Evolutionary conservation across 2,797 vertebrate species (phyloP).

Genomic region (Fratercula arctica): DNA sequence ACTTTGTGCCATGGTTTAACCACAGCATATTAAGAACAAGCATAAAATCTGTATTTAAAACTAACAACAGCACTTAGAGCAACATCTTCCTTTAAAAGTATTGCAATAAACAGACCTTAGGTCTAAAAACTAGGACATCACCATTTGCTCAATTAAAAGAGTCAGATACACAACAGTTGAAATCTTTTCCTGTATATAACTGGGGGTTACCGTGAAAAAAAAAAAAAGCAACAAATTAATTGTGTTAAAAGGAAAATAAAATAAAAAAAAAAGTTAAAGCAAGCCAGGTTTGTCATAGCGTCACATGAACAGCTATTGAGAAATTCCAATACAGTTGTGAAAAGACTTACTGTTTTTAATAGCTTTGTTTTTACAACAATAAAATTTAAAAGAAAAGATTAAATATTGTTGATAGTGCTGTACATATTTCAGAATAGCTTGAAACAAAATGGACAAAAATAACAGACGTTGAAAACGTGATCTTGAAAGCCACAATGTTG

Average conservation of each 20-base stretch:
- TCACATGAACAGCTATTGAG: slow-evolving; percentile 77
- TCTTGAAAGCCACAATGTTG: slow-evolving; percentile 48
- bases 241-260: slow-evolving; percentile 60
- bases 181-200: slow-evolving; percentile 77
- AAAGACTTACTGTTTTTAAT: slow-evolving; percentile 67
- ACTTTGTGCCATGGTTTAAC: slow-evolving; percentile 89
- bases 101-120: slow-evolving; percentile 92
- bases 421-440: slow-evolving; percentile 79
- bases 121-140: slow-evolving; percentile 92
- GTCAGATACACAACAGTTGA: slow-evolving; percentile 84
- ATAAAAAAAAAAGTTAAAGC: slow-evolving; percentile 70
- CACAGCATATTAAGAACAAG: slow-evolving; percentile 92
- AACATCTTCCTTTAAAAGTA: slow-evolving; percentile 92
- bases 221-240: slow-evolving; percentile 70
- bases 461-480: slow-evolving; percentile 76
- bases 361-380: slow-evolving; percentile 64
- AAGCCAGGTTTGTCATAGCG: slow-evolving; percentile 65
- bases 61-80: slow-evolving; percentile 96
- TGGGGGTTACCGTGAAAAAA: slow-evolving; percentile 65
- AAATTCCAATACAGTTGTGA: slow-evolving; percentile 80
- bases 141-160: slow-evolving; percentile 87
- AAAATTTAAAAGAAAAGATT: slow-evolving; percentile 75
- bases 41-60: slow-evolving; percentile 92
- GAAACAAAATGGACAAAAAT: slow-evolving; percentile 78
- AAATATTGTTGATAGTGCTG: slow-evolving; percentile 81